Evolutionary conservation across 1,140 invertebrate species (phyloP).

Genomic region (Bombus balteatus): DNA sequence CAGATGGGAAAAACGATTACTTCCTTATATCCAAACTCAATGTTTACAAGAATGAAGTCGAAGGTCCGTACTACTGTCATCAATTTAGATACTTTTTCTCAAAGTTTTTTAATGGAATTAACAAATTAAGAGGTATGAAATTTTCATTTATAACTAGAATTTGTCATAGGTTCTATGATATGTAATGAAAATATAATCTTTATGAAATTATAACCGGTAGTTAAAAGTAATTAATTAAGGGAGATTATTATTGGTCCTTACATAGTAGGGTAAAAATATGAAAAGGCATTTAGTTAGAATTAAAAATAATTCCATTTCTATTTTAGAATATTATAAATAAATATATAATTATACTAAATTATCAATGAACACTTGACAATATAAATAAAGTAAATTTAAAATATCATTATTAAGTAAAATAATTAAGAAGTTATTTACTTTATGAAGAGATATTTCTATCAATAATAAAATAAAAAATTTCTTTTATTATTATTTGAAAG

Average conservation of each 20-base stretch:
- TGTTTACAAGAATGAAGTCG: slow-evolving; percentile 65
- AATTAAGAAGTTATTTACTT: neutral
- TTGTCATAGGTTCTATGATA: neutral
- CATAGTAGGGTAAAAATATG: neutral
- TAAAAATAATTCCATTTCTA: neutral
- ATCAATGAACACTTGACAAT: neutral
- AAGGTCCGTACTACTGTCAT: slow-evolving; percentile 47
- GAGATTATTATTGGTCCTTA: slow-evolving; percentile 6
- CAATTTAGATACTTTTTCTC: slow-evolving; percentile 33
- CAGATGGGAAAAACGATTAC: slow-evolving; percentile 36
- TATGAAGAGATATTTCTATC: neutral
- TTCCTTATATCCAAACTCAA: slow-evolving; percentile 52
- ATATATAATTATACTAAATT: neutral
- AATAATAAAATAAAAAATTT: neutral
- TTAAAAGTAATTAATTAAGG: slow-evolving; percentile 1
- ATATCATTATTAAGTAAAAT: neutral
- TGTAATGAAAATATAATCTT: neutral
- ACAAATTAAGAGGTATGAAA: neutral
- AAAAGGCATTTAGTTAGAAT: neutral
- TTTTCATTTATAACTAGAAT: neutral
- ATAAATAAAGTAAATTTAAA: neutral
- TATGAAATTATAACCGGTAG: neutral
- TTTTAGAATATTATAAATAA: neutral
- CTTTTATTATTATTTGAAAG: neutral
- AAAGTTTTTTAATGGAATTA: neutral